phyloP scores from a whole-genome alignment of 2,113 vertebrate genomes.

The Oophaga pumilio region DNA sequence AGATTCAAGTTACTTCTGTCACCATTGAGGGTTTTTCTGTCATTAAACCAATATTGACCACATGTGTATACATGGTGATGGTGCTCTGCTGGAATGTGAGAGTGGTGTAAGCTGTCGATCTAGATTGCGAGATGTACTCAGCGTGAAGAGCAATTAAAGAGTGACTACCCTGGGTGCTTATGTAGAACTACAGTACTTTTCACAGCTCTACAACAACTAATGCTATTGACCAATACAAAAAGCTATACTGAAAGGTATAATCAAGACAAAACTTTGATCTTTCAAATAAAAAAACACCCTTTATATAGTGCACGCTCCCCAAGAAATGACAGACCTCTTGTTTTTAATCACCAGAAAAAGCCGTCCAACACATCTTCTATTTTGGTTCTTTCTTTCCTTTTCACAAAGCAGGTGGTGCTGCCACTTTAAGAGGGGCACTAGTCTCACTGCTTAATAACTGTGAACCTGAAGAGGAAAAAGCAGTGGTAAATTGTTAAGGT shows the following conservation, averaged over 20 bases:
- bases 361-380: neutral
- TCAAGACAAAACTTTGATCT: slow-evolving; percentile 14
- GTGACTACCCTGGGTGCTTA: neutral
- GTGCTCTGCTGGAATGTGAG: neutral
- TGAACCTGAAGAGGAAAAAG: slow-evolving; percentile 2
- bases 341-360: neutral
- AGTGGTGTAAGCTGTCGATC: neutral
- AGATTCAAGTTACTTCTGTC: too few species aligned
- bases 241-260: neutral
- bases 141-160: neutral
- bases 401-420: neutral
- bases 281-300: neutral
- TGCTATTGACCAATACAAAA: slow-evolving; percentile 5
- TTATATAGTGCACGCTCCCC: neutral
- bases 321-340: neutral
- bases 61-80: too few species aligned
- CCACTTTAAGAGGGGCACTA: neutral
- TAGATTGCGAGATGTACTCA: neutral
- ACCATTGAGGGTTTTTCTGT: too few species aligned
- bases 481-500: neutral
- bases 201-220: neutral
- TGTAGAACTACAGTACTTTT: neutral
- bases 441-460: neutral
- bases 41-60: too few species aligned
- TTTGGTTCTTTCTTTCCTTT: neutral